A percentile compares a stretch with the other conserved stretches of the same genome.
Conservation (phyloP, 2,113 vertebrate genomes). For the Amazona vittata region DNA sequence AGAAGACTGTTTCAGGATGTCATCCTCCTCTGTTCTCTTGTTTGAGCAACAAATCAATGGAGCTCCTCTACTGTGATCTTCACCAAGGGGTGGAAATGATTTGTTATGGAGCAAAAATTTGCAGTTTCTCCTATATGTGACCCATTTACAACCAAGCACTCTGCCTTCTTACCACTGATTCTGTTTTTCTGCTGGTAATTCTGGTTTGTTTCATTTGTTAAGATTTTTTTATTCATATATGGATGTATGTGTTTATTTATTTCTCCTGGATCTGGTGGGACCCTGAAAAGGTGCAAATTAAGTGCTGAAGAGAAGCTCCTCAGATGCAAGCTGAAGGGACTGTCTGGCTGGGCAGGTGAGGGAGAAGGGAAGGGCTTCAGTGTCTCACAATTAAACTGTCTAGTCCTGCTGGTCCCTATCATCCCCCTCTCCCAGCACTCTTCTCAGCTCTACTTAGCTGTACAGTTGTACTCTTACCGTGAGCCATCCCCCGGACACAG, state of each 20-base stretch:
- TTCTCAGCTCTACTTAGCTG: not conserved
- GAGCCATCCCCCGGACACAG: accelerated
- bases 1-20: not conserved
- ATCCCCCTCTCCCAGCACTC: not conserved
- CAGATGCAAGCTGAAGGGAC: not conserved
- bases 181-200: not conserved
- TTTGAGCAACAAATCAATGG: not conserved
- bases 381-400: not conserved
- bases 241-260: not conserved
- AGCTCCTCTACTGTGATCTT: not conserved
- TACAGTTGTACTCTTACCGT: accelerated
- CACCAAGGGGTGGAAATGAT: not conserved
- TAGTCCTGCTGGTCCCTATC: not conserved
- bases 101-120: not conserved
- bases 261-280: not conserved
- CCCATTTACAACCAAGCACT: not conserved
- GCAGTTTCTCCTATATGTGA: not conserved
- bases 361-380: not conserved
- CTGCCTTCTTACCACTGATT: not conserved
- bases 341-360: not conserved
- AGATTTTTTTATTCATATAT: not conserved
- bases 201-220: not conserved
- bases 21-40: not conserved
- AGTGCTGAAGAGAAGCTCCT: not conserved
- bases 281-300: not conserved